Evolutionary conservation across 2,113 vertebrate species (phyloP).

Genomic region (Ophthalmolycus amberensis): DNA sequence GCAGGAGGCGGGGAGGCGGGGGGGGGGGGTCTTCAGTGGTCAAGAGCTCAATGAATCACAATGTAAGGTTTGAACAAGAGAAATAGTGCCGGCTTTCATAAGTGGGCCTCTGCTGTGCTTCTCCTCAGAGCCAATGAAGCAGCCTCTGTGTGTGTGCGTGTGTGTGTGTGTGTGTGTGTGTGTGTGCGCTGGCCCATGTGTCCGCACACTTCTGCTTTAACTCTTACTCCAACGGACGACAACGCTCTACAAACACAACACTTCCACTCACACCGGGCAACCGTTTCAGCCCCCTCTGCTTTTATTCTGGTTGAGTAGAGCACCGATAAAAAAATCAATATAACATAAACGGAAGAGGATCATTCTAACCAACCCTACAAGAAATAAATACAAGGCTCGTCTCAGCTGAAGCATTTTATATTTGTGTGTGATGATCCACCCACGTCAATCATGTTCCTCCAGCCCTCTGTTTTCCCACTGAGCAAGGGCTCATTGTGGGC

Average conservation of each 20-base stretch:
- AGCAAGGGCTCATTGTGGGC: conserved; percentile 91
- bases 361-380: neutral
- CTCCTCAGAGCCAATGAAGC: conserved; percentile 50
- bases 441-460: conserved; percentile 97
- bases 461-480: conserved; percentile 90
- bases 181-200: neutral
- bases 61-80: conserved; percentile 58
- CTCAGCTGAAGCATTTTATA: neutral
- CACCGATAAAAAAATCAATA: conserved; percentile 11
- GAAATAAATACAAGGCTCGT: neutral
- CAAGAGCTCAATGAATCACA: conserved; percentile 72
- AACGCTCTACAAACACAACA: conserved; percentile 16
- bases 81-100: conserved; percentile 70
- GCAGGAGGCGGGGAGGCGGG: conserved; percentile 50
- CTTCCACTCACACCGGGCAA: conserved; percentile 13
- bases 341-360: neutral
- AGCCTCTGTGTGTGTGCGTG: conserved; percentile 25
- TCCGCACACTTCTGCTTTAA: conserved; percentile 22
- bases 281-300: conserved; percentile 14
- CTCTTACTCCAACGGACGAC: conserved; percentile 3
- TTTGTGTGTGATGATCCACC: conserved; percentile 63
- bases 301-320: neutral
- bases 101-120: conserved; percentile 53
- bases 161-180: too few species aligned
- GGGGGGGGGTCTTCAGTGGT: conserved; percentile 58